Evolutionary conservation across 1,140 invertebrate species (phyloP), one percentile per base, ranked within the genome.

Genomic region (Drosophila tropicalis): DNA sequence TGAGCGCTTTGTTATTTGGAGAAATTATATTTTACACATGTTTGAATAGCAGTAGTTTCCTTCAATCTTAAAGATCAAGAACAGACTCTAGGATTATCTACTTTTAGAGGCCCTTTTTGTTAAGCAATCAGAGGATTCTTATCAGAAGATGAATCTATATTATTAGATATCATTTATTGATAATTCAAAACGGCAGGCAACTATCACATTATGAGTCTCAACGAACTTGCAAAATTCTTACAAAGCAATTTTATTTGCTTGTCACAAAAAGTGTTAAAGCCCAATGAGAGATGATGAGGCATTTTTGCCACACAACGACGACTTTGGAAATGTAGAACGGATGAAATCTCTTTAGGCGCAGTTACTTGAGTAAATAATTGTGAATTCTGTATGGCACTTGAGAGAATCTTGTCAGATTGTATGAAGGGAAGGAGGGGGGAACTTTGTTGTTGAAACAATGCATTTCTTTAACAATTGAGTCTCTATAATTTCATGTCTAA

Each of bases 401-500:
- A 22, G 44, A 13, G 36, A 39, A 13, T 36, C 29, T 29, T 6
- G 29, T 5, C 29, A 29, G 29, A 29, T 12, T 12, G 12, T 51
- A 25, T 25, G 22, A 25, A 9, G 15, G 19, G 44, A 51, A 4
- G 44, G 12, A 51, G 44, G 17, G 44, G 7, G 12, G 44, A 51
- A 51, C 44, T 19, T 29, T 22, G 3, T 51, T 12, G 44, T 51
- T 51, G 44, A 51, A 19, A 51, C 9, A 51, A 51, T 51, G 44
- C 44, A 51, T 51, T 51, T 51, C 44, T 51, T 51, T 5, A 51
- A 12, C 44, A 57, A 57, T 32, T 57, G 29, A 17, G 1, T 39
- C 6, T 39, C 6, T 63, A n/a, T 76, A 76, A 76, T 76, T 76
- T 76, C 41, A 61, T 13, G 36, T 76, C 41, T 55, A 56, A 39